These are phyloP conservation scores for Lepidurus couesii DNA, from an alignment of 1,140 invertebrate species.

Conservation along the genomic window DNA sequence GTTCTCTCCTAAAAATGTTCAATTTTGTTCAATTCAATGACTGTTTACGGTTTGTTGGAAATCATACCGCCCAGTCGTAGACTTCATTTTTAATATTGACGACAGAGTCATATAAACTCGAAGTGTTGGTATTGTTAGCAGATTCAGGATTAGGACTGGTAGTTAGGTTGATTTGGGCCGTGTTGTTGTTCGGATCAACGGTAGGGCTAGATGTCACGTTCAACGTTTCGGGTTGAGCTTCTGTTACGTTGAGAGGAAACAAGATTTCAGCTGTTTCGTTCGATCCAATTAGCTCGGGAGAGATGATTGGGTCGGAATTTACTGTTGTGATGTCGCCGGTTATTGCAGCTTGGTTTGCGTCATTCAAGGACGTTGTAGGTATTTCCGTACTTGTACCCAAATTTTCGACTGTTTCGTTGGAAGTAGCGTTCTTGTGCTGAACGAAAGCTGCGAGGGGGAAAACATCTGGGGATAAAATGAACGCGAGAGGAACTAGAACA, in stretches of 20 bases:
- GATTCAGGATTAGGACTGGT: background rate
- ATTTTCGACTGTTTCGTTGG: background rate
- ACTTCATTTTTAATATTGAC: background rate
- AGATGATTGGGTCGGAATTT: background rate
- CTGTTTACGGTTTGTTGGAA: background rate
- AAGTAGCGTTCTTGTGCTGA: background rate
- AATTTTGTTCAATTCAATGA: background rate
- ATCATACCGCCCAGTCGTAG: background rate
- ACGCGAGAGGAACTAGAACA: background rate
- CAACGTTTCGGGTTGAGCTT: background rate
- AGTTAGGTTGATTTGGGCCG: background rate
- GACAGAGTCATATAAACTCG: background rate
- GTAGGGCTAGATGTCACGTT: background rate
- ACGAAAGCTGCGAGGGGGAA: background rate
- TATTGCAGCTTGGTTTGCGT: background rate
- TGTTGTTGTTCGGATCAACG: background rate
- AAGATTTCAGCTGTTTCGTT: background rate
- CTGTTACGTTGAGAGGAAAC: background rate
- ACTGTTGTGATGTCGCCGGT: background rate
- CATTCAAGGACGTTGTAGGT: background rate
- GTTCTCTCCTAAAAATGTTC: conserved; percentile 6
- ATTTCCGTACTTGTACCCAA: background rate
- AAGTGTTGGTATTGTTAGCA: background rate
- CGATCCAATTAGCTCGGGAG: background rate
- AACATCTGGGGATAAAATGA: conserved; percentile 14